Evolutionary conservation across 2,113 vertebrate species (phyloP).

Genomic region (Anas platyrhynchos): DNA sequence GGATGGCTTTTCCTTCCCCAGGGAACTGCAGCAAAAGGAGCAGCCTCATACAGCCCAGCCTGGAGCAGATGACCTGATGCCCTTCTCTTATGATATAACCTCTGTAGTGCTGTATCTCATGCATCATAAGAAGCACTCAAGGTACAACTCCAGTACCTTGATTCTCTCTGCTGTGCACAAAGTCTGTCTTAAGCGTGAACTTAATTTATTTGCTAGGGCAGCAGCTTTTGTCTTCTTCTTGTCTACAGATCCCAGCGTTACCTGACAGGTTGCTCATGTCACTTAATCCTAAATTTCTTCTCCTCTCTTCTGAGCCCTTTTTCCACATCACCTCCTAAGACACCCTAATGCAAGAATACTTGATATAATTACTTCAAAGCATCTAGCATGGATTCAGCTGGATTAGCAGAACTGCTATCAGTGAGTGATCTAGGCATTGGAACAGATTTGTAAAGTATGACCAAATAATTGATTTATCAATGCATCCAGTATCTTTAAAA

Average conservation of each 20-base stretch:
- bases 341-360: neutral
- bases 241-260: neutral
- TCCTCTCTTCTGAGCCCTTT: neutral
- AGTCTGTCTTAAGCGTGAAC: neutral
- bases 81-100: neutral
- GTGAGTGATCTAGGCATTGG: neutral
- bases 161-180: neutral
- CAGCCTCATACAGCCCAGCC: neutral
- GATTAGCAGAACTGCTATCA: neutral
- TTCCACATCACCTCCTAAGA: neutral
- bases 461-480: neutral
- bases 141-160: neutral
- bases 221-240: too few species aligned
- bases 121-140: rapidly evolving
- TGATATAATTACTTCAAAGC: neutral
- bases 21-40: neutral
- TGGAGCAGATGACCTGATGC: neutral
- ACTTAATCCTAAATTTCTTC: neutral
- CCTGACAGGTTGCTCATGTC: neutral
- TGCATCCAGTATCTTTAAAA: neutral
- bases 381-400: neutral
- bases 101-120: neutral
- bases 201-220: too few species aligned
- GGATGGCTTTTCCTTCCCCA: neutral
- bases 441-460: neutral